A percentile compares a stretch with the other conserved stretches of the same genome.
These are phyloP conservation scores for Agrenia bidenticulata DNA, from an alignment of 2,888 invertebrate species.

Conservation along the genomic window DNA sequence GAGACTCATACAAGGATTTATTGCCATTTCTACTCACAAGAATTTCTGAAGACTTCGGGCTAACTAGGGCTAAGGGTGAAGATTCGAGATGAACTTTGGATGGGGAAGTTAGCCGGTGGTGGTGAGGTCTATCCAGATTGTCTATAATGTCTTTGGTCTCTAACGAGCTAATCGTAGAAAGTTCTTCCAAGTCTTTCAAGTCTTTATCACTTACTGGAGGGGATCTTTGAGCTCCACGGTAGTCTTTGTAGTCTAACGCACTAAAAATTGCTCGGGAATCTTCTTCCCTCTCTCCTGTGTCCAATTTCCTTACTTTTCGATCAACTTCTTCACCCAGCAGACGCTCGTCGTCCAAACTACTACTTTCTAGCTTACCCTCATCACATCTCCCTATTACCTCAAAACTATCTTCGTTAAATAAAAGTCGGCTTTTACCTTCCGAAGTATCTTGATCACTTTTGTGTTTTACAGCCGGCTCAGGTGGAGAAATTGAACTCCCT, in stretches of 20 bases:
- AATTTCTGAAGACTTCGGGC: not conserved
- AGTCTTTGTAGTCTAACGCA: constrained; percentile 75
- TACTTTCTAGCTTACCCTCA: not conserved
- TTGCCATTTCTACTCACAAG: constrained; percentile 15
- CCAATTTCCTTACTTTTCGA: constrained; percentile 22
- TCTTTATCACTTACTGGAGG: constrained; percentile 77
- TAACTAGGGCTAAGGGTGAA: constrained; percentile 16
- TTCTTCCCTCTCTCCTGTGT: constrained; percentile 8
- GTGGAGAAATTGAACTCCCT: constrained; percentile 52
- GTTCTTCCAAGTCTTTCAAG: constrained; percentile 73
- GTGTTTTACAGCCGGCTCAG: constrained; percentile 55
- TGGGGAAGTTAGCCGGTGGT: constrained; percentile 17
- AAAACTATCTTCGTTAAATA: constrained; percentile 23
- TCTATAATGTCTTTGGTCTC: constrained; percentile 57
- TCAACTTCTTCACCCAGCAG: constrained; percentile 8
- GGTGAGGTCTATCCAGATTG: constrained; percentile 35
- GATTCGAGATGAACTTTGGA: constrained; percentile 24
- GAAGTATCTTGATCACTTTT: not conserved
- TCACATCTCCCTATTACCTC: constrained; percentile 4
- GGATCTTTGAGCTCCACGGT: constrained; percentile 58
- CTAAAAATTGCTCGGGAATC: constrained; percentile 62
- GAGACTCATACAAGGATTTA: constrained; percentile 25
- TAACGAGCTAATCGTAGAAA: constrained; percentile 72
- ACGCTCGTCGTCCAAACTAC: constrained; percentile 3
- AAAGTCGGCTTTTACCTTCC: constrained; percentile 15